Base-by-base conservation (phyloP, 1,140 invertebrate species). In the Coptotermes formosanus region DNA sequence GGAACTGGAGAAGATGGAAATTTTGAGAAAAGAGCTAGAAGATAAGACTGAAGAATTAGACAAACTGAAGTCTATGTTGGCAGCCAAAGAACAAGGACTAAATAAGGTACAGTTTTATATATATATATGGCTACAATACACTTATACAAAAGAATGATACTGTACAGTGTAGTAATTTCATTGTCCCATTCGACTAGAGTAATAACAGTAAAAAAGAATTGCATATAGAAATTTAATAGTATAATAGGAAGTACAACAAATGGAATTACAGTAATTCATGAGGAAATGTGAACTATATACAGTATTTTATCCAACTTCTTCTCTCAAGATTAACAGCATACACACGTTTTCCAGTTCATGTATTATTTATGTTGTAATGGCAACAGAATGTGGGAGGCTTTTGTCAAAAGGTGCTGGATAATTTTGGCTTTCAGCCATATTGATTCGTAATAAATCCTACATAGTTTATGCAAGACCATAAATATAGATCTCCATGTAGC, bases 1-100 rank as follows among this genome's bases (percentile, higher is more conserved):
- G 48, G n/a, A 55, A 48, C 25, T 48, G 86, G 75, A 84, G 86
- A 87, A 55, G 86, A 69, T 86, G 14, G 75, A 38, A n/a, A 25
- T 86, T 83, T 25, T 86, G 55, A 45, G 82, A 59, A 82, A 92
- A 89, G 92, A 92, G 84, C 86, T 92, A 82, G 87, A 91, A 25
- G 90, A 90, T 48, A 91, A 92, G 81, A 87, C 92, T 75, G 91
- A 91, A 83, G 89, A 90, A 82, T 87, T 93, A 9, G 87, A 91
- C 3, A 88, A 91, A n/a, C 88, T 90, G 75, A 88, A 87, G 6
- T 89, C 89, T 81, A 90, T 90, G 43, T n/a, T 64, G 19, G 21
- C 59, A 64, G 21, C 59, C 19, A 64, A 64, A 64, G 21, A 64
- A 64, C 12, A 64, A 19, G 19, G 25, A 64, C 12, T 83, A 52